Conservation (phyloP, 1,140 invertebrate genomes). For the Delia radicum region DNA sequence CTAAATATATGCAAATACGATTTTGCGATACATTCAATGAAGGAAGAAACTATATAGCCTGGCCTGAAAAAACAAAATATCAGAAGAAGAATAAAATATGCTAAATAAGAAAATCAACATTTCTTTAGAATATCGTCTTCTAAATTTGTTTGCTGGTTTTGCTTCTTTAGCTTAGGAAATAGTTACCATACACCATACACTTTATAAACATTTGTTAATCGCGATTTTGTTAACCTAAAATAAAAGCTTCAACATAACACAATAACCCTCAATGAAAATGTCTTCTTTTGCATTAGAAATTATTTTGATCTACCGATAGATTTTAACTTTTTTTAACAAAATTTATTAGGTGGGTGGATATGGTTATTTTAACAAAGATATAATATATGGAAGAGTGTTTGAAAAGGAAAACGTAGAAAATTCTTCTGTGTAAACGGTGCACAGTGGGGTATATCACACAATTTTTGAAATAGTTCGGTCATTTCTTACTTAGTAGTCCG, state of each 20-base stretch:
- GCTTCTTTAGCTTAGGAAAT: not conserved
- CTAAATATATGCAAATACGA: conserved; percentile 21
- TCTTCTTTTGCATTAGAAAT: conserved; percentile 20
- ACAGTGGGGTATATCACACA: too few relatives aligned
- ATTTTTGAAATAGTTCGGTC: too few relatives aligned
- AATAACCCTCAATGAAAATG: conserved; percentile 21
- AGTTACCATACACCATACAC: conserved; percentile 8
- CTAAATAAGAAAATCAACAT: conserved; percentile 4
- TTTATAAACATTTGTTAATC: conserved; percentile 11
- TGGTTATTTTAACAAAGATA: too few relatives aligned
- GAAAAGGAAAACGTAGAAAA: too few relatives aligned
- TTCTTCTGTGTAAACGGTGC: too few relatives aligned
- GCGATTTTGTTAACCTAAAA: conserved; percentile 8
- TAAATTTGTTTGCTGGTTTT: not conserved
- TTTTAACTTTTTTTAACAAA: not conserved
- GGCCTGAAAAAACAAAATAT: not conserved
- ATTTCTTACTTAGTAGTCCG: too few relatives aligned
- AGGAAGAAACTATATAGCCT: not conserved
- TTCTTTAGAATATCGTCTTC: not conserved
- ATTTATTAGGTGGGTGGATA: conserved; percentile 16
- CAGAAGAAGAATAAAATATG: not conserved
- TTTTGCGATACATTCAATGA: conserved; percentile 5
- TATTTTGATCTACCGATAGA: conserved; percentile 22
- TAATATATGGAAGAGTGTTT: too few relatives aligned
- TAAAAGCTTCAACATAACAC: not conserved